phyloP scores from a whole-genome alignment of 2,797 vertebrate species.

The Gastrophryne carolinensis region DNA sequence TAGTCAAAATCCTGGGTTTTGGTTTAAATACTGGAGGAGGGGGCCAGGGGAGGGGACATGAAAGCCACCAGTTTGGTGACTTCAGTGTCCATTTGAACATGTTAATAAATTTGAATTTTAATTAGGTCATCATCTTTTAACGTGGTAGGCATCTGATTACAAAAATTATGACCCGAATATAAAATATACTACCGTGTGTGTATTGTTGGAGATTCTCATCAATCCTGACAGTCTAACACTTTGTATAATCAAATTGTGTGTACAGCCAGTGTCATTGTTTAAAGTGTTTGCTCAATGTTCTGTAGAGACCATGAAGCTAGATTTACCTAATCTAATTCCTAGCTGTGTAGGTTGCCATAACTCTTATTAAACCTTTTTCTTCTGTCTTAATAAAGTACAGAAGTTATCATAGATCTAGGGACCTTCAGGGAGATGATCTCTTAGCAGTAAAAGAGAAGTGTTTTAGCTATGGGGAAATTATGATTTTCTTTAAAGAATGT shows the following conservation, averaged over 20 bases:
- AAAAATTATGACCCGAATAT: too few relatives aligned
- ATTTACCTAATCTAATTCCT: background rate
- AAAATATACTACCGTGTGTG: too few relatives aligned
- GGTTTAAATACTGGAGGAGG: too few relatives aligned
- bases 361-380: background rate
- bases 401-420: background rate
- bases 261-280: background rate
- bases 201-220: background rate
- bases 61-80: too few relatives aligned
- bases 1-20: too few relatives aligned
- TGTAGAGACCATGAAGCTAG: background rate
- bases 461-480: conserved; percentile 24
- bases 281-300: background rate
- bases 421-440: conserved; percentile 29
- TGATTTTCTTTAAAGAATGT: conserved; percentile 35
- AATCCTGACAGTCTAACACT: background rate
- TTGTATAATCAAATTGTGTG: background rate
- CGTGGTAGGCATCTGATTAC: too few relatives aligned
- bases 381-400: background rate
- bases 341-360: background rate
- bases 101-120: too few relatives aligned
- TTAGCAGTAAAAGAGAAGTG: conserved; percentile 8
- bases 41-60: too few relatives aligned
- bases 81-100: too few relatives aligned
- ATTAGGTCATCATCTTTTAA: too few relatives aligned